These are phyloP conservation scores for Corvus cornix DNA, from an alignment of 2,113 vertebrate genomes.

Conservation along the genomic window DNA sequence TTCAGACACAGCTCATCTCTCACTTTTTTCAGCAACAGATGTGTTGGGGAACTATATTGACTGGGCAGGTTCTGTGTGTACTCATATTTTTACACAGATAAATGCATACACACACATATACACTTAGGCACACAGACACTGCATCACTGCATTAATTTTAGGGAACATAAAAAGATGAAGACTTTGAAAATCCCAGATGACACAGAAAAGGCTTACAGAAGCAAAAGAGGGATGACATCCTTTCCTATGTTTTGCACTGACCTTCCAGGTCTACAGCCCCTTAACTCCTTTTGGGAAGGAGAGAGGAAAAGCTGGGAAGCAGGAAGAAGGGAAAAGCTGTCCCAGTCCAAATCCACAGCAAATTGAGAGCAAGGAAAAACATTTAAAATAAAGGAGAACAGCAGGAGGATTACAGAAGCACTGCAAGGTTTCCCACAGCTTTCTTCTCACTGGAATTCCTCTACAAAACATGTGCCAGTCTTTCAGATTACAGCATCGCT, in stretches of 20 bases:
- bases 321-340: background rate
- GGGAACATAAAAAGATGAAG: background rate
- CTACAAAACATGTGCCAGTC: fast-evolving
- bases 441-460: background rate
- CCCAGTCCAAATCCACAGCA: background rate
- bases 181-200: background rate
- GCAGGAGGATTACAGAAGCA: background rate
- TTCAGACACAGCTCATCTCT: background rate
- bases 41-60: background rate
- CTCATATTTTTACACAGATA: background rate
- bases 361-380: background rate
- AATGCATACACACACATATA: background rate
- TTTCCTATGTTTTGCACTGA: background rate
- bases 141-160: background rate
- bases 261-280: background rate
- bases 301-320: background rate
- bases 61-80: background rate
- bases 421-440: background rate
- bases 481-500: background rate
- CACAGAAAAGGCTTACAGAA: background rate
- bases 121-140: background rate
- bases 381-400: background rate
- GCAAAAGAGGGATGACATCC: background rate
- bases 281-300: background rate
- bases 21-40: background rate